Evolutionary conservation across 2,888 invertebrate species (phyloP).

Genomic region (Nomada goodeniana): DNA sequence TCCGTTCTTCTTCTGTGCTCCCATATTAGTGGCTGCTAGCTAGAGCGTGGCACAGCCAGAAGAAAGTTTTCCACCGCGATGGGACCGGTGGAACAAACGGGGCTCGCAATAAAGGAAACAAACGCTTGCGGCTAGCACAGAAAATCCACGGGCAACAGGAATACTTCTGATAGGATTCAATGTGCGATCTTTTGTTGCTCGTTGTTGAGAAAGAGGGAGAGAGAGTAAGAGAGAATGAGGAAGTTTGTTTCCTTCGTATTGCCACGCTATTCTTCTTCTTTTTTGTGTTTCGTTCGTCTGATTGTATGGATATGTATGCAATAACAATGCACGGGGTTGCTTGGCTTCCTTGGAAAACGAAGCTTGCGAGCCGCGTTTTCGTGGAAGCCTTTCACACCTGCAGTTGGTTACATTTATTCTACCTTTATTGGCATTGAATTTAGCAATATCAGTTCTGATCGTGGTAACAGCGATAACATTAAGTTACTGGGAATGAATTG

Average conservation of each 20-base stretch:
- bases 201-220: constrained; percentile 13
- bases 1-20: constrained; percentile 18
- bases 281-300: neutral
- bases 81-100: constrained; percentile 39
- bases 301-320: neutral
- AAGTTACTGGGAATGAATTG: no score
- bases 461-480: no score
- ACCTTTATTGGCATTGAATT: no score
- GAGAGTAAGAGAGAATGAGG: neutral
- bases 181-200: constrained; percentile 35
- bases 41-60: constrained; percentile 6
- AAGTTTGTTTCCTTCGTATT: neutral
- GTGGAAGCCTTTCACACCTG: no score
- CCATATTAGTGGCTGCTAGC: constrained; percentile 39
- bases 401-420: no score
- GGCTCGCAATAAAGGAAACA: constrained; percentile 48
- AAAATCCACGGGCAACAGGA: constrained; percentile 10
- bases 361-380: neutral
- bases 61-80: constrained; percentile 47
- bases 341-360: neutral
- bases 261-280: neutral
- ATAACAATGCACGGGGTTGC: neutral
- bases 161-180: constrained; percentile 42
- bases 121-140: constrained; percentile 20
- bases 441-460: no score